Percentiles rank a stretch among this genome's conserved stretches.
phyloP scores from a whole-genome alignment of 2,797 vertebrate species.

The Anomalospiza imberbis region DNA sequence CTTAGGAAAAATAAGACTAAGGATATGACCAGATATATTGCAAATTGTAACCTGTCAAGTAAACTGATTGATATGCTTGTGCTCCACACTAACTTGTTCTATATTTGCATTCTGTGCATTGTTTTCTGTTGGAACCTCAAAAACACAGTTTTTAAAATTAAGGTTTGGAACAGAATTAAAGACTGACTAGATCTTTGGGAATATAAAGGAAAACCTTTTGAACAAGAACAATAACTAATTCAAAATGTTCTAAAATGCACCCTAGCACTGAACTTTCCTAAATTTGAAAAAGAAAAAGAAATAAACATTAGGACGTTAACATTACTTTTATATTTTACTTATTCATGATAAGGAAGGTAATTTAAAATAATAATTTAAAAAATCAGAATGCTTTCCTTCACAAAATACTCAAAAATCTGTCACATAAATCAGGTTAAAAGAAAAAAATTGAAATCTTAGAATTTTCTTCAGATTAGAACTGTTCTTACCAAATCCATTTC shows the following conservation, averaged over 20 bases:
- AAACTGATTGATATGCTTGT: background rate
- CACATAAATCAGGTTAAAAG: background rate
- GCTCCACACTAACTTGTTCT: background rate
- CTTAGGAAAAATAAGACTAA: background rate
- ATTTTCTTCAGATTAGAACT: background rate
- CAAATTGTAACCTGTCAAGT: background rate
- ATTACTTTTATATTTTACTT: background rate
- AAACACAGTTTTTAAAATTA: background rate
- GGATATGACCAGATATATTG: background rate
- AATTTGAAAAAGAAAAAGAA: background rate
- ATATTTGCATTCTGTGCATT: background rate
- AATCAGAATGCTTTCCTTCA: background rate
- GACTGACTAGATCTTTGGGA: background rate
- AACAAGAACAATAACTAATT: background rate
- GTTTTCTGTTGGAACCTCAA: background rate
- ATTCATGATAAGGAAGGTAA: background rate
- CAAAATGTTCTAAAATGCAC: background rate
- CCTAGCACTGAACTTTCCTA: background rate
- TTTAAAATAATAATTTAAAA: background rate
- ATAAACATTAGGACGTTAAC: rapidly evolving
- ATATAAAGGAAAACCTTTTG: background rate
- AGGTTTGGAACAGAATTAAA: background rate
- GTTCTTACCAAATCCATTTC: background rate
- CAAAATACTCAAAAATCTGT: background rate
- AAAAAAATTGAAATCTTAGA: background rate